phyloP scores from a whole-genome alignment of 2,113 vertebrate species.

The Nannobrachium achirus region DNA sequence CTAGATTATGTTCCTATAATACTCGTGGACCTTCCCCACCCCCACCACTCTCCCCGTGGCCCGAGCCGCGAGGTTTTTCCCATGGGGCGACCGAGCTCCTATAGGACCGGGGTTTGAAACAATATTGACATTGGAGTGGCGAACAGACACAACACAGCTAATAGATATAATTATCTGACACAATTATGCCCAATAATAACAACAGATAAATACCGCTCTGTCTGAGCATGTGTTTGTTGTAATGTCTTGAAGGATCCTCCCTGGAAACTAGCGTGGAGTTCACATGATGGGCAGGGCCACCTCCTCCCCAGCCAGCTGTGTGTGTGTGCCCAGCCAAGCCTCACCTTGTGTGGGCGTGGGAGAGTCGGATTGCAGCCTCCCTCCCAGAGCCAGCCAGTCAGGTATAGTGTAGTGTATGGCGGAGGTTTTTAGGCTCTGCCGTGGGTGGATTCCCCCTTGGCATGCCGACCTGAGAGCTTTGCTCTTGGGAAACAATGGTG shows the following conservation, averaged over 20 bases:
- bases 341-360: constrained; percentile 50
- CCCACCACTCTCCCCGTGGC: not conserved
- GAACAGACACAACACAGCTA: constrained; percentile 53
- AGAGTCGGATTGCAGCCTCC: constrained; percentile 29
- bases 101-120: constrained; percentile 47
- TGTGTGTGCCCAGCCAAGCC: constrained; percentile 28
- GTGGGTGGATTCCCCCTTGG: constrained; percentile 20
- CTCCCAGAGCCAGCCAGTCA: constrained; percentile 9
- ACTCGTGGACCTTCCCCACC: not conserved
- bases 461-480: constrained; percentile 21
- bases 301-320: not conserved
- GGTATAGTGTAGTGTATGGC: constrained; percentile 22
- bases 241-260: constrained; percentile 63
- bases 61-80: constrained; percentile 40
- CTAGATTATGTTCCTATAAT: not conserved
- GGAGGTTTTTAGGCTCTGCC: constrained; percentile 38
- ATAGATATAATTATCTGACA: constrained; percentile 68
- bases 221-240: constrained; percentile 63
- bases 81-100: constrained; percentile 31
- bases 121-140: constrained; percentile 71
- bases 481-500: constrained; percentile 24
- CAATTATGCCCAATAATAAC: constrained; percentile 70
- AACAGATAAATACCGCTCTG: constrained; percentile 56
- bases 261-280: constrained; percentile 47
- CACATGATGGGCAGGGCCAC: not conserved